Evolutionary conservation across 2,888 invertebrate genomes (phyloP).

Genomic region (Bombylius major): DNA sequence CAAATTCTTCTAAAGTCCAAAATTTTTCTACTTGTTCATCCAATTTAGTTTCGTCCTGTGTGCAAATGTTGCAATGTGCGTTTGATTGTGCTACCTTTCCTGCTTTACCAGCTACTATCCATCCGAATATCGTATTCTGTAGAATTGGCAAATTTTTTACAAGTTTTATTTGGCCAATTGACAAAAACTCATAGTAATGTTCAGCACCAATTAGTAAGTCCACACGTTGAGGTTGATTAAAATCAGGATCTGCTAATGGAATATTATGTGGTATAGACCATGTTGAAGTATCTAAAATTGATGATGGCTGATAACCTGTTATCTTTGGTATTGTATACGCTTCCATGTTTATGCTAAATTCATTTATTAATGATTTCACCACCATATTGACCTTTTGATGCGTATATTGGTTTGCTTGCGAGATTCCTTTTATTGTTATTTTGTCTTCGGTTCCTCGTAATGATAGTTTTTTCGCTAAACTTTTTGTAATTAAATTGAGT

Average conservation of each 20-base stretch:
- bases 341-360: neutral
- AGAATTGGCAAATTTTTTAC: neutral
- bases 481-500: neutral
- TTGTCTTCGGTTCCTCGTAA: neutral
- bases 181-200: neutral
- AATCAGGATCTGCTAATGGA: neutral
- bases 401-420: too few relatives aligned
- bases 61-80: neutral
- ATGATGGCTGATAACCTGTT: neutral
- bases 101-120: neutral
- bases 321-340: neutral
- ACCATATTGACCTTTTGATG: neutral
- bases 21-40: neutral
- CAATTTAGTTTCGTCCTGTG: neutral
- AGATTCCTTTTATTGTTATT: neutral
- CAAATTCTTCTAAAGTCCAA: neutral
- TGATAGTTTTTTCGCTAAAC: neutral
- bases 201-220: neutral
- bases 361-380: neutral
- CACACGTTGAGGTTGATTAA: neutral
- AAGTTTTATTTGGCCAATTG: neutral
- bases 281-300: neutral
- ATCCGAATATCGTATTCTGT: neutral
- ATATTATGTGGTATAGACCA: neutral
- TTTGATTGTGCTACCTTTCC: neutral